phyloP scores from a whole-genome alignment of 2,113 vertebrate species.

The Macaca mulatta region DNA sequence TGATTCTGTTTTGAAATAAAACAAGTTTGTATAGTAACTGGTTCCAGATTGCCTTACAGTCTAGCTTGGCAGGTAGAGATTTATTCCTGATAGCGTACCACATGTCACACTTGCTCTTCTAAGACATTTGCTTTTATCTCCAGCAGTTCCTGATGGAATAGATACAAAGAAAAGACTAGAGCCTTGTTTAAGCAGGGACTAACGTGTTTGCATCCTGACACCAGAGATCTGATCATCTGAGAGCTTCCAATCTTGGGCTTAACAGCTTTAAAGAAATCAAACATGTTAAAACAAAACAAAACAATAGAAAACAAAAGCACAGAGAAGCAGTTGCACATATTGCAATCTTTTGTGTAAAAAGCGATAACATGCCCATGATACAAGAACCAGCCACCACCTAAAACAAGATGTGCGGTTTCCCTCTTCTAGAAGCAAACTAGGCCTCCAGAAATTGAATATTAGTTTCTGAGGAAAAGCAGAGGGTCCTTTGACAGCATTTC shows the following conservation, averaged over 20 bases:
- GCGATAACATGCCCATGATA: neutral
- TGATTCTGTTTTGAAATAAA: slow-evolving; percentile 76
- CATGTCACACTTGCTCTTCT: slow-evolving; percentile 80
- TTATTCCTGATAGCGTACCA: slow-evolving; percentile 81
- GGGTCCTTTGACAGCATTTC: neutral
- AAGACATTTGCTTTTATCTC: slow-evolving; percentile 82
- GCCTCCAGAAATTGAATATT: neutral
- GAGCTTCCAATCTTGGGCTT: slow-evolving; percentile 71
- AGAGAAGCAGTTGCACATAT: neutral
- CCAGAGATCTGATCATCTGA: slow-evolving; percentile 64
- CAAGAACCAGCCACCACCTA: neutral
- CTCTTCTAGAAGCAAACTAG: neutral
- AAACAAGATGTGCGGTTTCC: neutral
- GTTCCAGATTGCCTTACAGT: slow-evolving; percentile 76
- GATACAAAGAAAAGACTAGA: slow-evolving; percentile 74
- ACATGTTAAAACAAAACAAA: slow-evolving; percentile 10
- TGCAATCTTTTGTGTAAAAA: neutral
- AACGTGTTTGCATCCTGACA: slow-evolving; percentile 66
- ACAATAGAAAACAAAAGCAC: neutral
- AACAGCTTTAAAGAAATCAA: slow-evolving; percentile 58
- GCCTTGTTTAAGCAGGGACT: slow-evolving; percentile 72
- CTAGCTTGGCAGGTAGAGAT: slow-evolving; percentile 82
- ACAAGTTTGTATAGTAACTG: slow-evolving; percentile 71
- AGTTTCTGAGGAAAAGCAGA: neutral
- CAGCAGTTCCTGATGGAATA: slow-evolving; percentile 74